A percentile compares a stretch with the other conserved stretches of the same genome.
phyloP scores from a whole-genome alignment of 92 coral and sea anemone genomes.

The Micromussa lordhowensis region DNA sequence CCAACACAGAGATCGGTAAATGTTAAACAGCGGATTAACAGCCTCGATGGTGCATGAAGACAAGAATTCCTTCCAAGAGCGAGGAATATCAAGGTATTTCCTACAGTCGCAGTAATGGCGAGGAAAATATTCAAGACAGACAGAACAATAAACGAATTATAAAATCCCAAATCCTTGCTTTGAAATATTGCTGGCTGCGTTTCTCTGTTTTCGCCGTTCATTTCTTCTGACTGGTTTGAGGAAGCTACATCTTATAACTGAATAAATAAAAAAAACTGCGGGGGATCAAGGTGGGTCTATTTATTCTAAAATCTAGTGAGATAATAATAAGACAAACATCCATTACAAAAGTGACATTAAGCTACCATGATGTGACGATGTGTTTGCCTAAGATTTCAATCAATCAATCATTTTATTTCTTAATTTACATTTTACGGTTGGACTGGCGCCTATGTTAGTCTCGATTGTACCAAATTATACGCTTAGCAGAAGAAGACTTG shows the following conservation, averaged over 20 bases:
- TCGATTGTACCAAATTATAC: neutral
- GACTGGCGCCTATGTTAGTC: too few relatives aligned
- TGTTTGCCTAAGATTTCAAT: neutral
- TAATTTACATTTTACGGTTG: too few relatives aligned
- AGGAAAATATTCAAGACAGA: neutral
- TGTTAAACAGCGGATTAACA: neutral
- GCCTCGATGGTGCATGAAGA: neutral
- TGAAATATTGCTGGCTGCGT: neutral
- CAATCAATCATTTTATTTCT: too few relatives aligned
- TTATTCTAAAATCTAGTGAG: neutral
- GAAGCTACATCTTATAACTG: neutral
- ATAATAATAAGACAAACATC: neutral
- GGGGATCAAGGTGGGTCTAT: neutral
- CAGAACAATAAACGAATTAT: neutral
- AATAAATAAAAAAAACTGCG: neutral
- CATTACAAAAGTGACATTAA: neutral
- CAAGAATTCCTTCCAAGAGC: neutral
- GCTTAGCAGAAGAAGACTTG: neutral
- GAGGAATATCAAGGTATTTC: conserved; percentile 6
- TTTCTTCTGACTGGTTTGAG: neutral
- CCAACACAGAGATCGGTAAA: conserved; percentile 19
- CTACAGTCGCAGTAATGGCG: neutral
- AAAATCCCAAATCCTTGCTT: neutral
- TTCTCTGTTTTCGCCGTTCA: neutral
- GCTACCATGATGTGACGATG: neutral